Evolutionary conservation across 2,888 invertebrate species (phyloP), one percentile per base, ranked within the genome.

Genomic region (Lycocerus yunnanus): DNA sequence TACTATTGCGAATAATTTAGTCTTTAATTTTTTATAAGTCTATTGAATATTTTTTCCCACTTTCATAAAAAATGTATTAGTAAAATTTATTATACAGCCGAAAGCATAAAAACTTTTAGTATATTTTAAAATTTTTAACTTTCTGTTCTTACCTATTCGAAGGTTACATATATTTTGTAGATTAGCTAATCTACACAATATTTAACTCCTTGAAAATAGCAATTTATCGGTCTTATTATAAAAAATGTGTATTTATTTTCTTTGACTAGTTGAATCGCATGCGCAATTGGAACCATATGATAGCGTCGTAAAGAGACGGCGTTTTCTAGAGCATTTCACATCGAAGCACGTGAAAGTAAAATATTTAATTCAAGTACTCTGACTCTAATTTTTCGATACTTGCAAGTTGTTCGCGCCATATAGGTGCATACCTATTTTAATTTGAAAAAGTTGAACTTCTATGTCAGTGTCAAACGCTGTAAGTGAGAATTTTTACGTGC

Each of bases 261-360:
- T 63, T 65, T 73, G 73, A 73, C 70, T 67, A 73, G 66, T 60
- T 43, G 24, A 58, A 67, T 69, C 75, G 72, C 71, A 58, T 69
- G 75, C 75, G 75, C 75, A 71, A 61, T 66, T 72, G 66, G 24
- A 74, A 68, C 20, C 63, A 65, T 68, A 63, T 67, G 63, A 71
- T 16, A 66, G 68, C 71, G 71, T 71, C 60, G 71, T 67, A 70
- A 63, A 72, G 69, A 69, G 72, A 69, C 72, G 75, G 72, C 72
- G 72, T 68, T 69, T 60, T 59, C 74, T 68, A 58, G 60, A 66
- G 69, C 75, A 69, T 68, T 69, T 68, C 72, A 68, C 65, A 68
- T 72, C 68, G 71, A 68, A 68, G 68, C 58, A 68, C 60, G 66
- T 71, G 73, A 27, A 70, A 73, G 66, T 43, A 6, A n/a, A 43